phyloP scores from a whole-genome alignment of 2,797 vertebrate species.

The Poeciliopsis presidionis region DNA sequence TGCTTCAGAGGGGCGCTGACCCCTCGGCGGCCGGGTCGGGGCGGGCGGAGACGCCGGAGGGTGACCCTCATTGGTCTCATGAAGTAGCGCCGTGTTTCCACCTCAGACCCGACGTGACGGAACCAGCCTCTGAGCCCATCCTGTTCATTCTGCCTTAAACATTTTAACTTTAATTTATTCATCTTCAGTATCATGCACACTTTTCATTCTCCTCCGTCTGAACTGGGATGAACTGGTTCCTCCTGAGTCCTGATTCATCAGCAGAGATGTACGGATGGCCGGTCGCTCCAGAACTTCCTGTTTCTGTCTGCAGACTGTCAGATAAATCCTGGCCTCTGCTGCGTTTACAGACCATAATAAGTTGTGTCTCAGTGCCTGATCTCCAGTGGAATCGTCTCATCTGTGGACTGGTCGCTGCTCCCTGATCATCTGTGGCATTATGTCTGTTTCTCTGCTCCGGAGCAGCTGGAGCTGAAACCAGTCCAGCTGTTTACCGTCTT shows the following conservation, averaged over 20 bases:
- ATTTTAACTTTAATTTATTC: conserved; percentile 2
- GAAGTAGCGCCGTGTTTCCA: too few relatives aligned
- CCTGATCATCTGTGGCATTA: background rate
- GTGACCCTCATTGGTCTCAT: too few relatives aligned
- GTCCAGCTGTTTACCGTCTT: background rate
- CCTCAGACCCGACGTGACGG: too few relatives aligned
- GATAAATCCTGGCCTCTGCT: background rate
- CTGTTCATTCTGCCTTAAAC: conserved; percentile 4
- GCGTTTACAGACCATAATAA: background rate
- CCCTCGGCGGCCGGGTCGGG: background rate
- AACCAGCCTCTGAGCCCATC: background rate
- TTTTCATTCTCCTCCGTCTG: background rate
- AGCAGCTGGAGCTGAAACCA: background rate
- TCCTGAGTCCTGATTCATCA: background rate
- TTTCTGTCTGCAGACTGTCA: background rate
- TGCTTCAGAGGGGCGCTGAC: background rate
- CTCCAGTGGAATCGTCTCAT: background rate
- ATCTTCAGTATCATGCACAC: background rate
- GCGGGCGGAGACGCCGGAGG: background rate
- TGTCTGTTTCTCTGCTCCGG: background rate
- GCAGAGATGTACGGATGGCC: background rate
- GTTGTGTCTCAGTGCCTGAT: background rate
- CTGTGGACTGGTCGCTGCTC: background rate
- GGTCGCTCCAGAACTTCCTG: background rate
- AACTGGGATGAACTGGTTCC: background rate